These are phyloP conservation scores for Stenichneumon culpator DNA, from an alignment of 2,888 invertebrate species.

Conservation along the genomic window DNA sequence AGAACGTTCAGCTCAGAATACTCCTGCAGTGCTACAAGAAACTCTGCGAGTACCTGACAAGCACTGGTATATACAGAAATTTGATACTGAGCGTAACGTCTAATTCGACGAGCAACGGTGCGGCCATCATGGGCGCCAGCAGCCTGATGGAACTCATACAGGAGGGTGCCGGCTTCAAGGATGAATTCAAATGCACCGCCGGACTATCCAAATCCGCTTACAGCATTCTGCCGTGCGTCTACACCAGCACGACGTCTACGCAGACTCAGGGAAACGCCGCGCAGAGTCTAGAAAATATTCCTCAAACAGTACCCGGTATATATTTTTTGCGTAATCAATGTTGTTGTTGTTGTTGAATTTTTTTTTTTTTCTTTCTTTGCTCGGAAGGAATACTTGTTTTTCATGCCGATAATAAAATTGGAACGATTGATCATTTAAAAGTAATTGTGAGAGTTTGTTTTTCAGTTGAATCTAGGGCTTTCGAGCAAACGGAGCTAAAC, in stretches of 20 bases:
- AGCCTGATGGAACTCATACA: constrained; percentile 92
- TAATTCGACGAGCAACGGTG: constrained; percentile 86
- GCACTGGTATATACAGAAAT: constrained; percentile 90
- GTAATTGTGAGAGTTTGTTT: too few relatives aligned
- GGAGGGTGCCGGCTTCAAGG: constrained; percentile 92
- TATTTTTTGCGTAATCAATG: constrained; percentile 15
- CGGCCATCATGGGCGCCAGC: constrained; percentile 85
- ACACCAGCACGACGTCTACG: constrained; percentile 88
- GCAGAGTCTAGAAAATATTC: constrained; percentile 74
- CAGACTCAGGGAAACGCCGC: constrained; percentile 84
- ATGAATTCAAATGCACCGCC: constrained; percentile 91
- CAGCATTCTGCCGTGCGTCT: constrained; percentile 91
- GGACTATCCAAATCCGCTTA: constrained; percentile 91
- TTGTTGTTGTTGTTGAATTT: constrained; percentile 7
- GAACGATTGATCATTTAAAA: too few relatives aligned
- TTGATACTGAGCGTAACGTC: constrained; percentile 86
- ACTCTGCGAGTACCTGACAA: constrained; percentile 93
- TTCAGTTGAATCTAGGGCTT: too few relatives aligned
- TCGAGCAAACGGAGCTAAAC: too few relatives aligned
- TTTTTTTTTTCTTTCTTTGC: background rate
- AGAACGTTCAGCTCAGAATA: constrained; percentile 93
- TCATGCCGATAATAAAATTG: too few relatives aligned
- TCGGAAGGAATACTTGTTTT: too few relatives aligned
- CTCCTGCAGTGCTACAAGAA: constrained; percentile 95
- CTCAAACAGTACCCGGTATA: constrained; percentile 79